Base-by-base conservation (phyloP, 2,113 vertebrate species). In the Gracilinanus agilis region DNA sequence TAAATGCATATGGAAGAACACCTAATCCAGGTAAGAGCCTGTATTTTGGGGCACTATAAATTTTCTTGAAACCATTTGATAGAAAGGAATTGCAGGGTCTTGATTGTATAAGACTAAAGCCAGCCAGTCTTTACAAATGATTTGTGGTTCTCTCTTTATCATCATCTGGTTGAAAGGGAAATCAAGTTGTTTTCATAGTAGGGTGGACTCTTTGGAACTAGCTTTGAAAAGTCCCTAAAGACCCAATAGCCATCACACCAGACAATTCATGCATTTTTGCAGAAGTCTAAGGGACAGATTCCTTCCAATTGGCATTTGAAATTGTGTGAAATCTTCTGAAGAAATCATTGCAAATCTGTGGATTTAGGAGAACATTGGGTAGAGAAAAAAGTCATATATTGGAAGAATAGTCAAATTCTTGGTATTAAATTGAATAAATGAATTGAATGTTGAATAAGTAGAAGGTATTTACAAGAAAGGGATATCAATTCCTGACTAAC, bases 21-120 rank as follows among this genome's bases (percentile, higher is more conserved):
- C 92, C 88, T 54, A 90, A 54, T 96, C 93, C 96, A 99, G 98
- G 99, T 99, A 98, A 98, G 97, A 96, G 53, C 25, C 56, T 94
- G 29, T 91, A 58, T 95, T 96, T 96, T 90, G 29, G 90, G 95
- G 92, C 56, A 0, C 2, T 83, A 53, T 5, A 90, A 29, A 40
- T 91, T 96, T 40, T 11, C 25, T 91, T 92, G 0, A 95, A 91
- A 95, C 92, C 40, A 92, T 95, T 92, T n/a, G 55, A 53, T 53
- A 94, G 27, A 89, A 91, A 96, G 94, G 94, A 93, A 90, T 89
- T 49, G 24, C 83, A 24, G 91, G 7, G 27, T 13, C 24, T 44
- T 90, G n/a, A 90, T 0, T 67, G 8, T 90, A 1, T 54, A 34
- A 49, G 90, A 53, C 91, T 67, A 53, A 95, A 19, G 0, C 44